Conservation (phyloP, 2,888 invertebrate genomes). For the Physocephala rufipes region DNA sequence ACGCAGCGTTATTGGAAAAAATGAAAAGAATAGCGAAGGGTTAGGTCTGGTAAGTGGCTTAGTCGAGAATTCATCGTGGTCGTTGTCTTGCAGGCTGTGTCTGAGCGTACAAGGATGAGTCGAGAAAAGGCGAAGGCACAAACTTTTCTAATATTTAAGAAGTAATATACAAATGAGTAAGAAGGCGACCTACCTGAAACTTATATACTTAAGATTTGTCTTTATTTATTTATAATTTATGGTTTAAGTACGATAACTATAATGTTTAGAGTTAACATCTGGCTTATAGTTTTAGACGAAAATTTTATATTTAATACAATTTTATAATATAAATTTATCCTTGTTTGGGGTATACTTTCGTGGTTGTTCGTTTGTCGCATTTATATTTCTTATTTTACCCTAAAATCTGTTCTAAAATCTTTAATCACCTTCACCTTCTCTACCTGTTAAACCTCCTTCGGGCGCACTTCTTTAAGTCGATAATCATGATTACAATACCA, state of each 20-base stretch:
- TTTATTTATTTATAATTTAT: too few relatives aligned
- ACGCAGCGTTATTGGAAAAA: constrained; percentile 6
- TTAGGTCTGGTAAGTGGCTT: background rate
- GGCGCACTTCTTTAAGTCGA: too few relatives aligned
- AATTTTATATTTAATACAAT: too few relatives aligned
- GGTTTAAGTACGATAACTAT: too few relatives aligned
- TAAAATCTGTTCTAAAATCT: background rate
- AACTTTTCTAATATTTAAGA: background rate
- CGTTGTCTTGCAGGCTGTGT: background rate
- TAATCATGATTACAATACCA: too few relatives aligned
- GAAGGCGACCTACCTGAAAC: too few relatives aligned
- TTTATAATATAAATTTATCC: constrained; percentile 23
- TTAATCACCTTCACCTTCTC: too few relatives aligned
- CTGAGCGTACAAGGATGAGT: background rate
- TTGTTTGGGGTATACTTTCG: constrained; percentile 20
- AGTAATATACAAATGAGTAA: constrained; percentile 6
- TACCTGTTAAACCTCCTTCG: too few relatives aligned
- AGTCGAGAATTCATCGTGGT: background rate
- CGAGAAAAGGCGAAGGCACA: background rate
- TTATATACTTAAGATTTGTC: too few relatives aligned
- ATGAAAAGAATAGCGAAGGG: background rate
- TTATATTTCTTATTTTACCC: constrained; percentile 6
- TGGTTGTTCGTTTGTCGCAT: background rate
- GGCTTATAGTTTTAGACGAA: too few relatives aligned
- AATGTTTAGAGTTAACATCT: too few relatives aligned